Evolutionary conservation across 2,113 vertebrate species (phyloP).

Genomic region (Eclectus roratus): DNA sequence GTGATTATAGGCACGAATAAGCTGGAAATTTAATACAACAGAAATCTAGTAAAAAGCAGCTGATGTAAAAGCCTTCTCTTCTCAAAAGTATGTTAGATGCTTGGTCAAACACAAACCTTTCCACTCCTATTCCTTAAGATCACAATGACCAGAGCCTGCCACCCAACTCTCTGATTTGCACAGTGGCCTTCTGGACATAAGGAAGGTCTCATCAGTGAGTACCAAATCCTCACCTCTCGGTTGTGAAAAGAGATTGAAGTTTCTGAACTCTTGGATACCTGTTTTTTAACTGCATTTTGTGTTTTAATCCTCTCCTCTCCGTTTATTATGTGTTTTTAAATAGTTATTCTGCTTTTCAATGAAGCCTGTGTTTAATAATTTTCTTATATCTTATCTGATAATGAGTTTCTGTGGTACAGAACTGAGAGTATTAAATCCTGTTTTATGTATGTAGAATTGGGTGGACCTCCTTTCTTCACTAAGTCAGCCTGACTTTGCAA

Average conservation of each 20-base stretch:
- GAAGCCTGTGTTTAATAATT: not conserved
- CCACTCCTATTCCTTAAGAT: not conserved
- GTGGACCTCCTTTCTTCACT: not conserved
- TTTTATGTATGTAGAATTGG: not conserved
- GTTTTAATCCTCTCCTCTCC: not conserved
- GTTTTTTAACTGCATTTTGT: not conserved
- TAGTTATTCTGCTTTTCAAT: not conserved
- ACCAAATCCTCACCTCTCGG: not conserved
- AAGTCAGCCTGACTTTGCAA: not conserved
- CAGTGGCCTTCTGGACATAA: not conserved
- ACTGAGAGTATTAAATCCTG: not conserved
- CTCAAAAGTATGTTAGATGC: not conserved
- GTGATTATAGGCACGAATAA: not conserved
- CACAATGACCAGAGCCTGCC: not conserved
- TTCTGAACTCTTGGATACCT: not conserved
- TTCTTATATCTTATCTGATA: too few relatives aligned
- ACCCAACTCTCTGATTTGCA: not conserved
- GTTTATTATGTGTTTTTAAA: not conserved
- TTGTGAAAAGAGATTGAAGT: not conserved
- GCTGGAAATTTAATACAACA: not conserved
- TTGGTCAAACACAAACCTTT: not conserved
- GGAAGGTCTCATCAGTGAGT: not conserved
- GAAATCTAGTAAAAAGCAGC: not conserved
- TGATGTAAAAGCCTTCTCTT: not conserved
- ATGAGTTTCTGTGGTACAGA: not conserved